Evolutionary conservation across 2,797 vertebrate species (phyloP), one percentile per base, ranked within the genome.

Genomic region (Garrulus glandarius): DNA sequence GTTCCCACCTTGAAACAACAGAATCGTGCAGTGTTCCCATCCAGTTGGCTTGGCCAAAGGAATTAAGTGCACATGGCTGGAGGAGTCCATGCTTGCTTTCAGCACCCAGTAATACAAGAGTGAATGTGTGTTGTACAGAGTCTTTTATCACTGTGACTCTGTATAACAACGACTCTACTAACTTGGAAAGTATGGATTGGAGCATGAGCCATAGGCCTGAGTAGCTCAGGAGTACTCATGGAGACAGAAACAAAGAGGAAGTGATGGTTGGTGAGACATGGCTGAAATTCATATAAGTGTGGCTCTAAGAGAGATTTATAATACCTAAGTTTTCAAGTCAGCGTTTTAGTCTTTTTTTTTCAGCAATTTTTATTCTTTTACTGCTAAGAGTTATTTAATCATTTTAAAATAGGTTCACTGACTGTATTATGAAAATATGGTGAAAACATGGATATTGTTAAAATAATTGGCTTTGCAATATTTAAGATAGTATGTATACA

Each of bases 381-480:
- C n/a, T 85, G 36, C 50, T 84, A 78, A 81, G 57, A 89, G 71
- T 74, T 92, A 84, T 61, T 89, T 94, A 70, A 75, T 92, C 3
- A 57, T 82, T 91, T 95, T 80, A 47, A 84, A 95, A 29, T 80
- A 83, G 78, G 37, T 75, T 95, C 75, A 61, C 60, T 64, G 56
- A 43, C 34, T 55, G 15, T 83, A 57, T 79, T 93, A 44, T 22
- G 23, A 61, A 88, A 92, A 77, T 63, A 43, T 26, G 30, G 27
- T 55, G 23, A 64, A 90, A 75, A 71, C 46, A n/a, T 76, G 36
- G 60, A 61, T 87, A 77, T 70, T 92, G 50, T 87, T 87, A 83
- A 88, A 84, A 74, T 93, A 94, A 89, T 29, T 87, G 76, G 37
- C 68, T 96, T 93, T 93, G 57, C 52, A 80, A 46, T 91, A 70